Evolutionary conservation across 2,797 vertebrate species (phyloP), one percentile per base, ranked within the genome.

Genomic region (Fringilla coelebs): DNA sequence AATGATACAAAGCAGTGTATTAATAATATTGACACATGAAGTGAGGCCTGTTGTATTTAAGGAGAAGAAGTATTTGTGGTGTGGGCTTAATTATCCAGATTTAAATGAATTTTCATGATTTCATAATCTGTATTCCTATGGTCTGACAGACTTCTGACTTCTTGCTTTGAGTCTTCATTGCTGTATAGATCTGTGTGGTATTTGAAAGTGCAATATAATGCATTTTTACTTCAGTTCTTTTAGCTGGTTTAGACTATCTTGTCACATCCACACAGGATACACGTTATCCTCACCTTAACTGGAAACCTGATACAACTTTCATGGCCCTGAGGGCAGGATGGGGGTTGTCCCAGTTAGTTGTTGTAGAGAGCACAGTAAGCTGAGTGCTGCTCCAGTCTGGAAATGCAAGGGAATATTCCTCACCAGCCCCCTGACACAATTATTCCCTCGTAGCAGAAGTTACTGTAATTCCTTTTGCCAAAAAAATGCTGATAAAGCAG

Each of bases 1-100:
- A 41, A 0, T 32, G 15, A 7, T 31, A 7, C 18, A 49, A 49
- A 46, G n/a, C 17, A 40, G 0, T 38, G 1, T 57, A 17, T 67
- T 31, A 9, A 32, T 40, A 31, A 29, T 78, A 51, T 0, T 87
- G 81, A 12, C n/a, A 29, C 5, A 13, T 43, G 22, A n/a, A 38
- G 3, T 34, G 31, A 62, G 11, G 29, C 14, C 28, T 34, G 1
- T 45, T 48, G 6, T 0, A 12, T 29, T 74, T 43, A 49, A 7
- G 4, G n/a, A 84, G 54, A 60, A 73, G 48, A 34, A 51, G 7
- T 29, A 3, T 49, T 49, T 55, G 9, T 88, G 41, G 3, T 9
- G 7, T 70, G 15, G 17, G 8, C 3, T 3, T 73, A 58, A 49
- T 85, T 70, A 5, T 0, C 22, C 21, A 51, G 18, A 22, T 89